These are phyloP conservation scores for Mirounga angustirostris DNA, from an alignment of 2,113 vertebrate genomes.

Conservation along the genomic window DNA sequence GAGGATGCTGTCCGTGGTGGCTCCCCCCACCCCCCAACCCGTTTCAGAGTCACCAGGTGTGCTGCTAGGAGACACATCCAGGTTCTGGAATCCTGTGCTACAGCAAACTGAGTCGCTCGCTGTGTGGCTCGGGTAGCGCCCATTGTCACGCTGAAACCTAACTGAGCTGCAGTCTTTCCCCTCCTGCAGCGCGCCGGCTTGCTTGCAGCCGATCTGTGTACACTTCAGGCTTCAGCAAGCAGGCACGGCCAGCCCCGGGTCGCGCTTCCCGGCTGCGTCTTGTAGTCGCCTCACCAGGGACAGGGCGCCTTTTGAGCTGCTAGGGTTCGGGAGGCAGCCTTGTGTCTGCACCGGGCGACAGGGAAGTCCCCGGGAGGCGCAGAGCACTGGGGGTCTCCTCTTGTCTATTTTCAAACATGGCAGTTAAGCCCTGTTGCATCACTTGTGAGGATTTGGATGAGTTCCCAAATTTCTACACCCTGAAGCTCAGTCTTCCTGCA, in stretches of 20 bases:
- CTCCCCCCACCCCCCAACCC: background rate
- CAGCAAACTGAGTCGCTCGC: background rate
- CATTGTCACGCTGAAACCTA: background rate
- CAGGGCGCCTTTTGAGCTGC: background rate
- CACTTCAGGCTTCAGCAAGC: background rate
- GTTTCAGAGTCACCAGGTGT: background rate
- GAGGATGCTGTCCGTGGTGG: background rate
- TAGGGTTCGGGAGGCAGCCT: background rate
- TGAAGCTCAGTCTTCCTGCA: background rate
- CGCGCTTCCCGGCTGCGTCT: background rate
- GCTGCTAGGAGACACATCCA: background rate
- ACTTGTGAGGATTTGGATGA: background rate
- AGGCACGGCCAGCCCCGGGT: background rate
- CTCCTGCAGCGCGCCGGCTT: background rate
- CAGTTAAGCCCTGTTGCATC: accelerated
- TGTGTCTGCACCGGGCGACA: background rate
- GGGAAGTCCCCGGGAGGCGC: accelerated
- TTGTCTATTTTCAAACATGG: accelerated
- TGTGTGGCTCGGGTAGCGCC: accelerated
- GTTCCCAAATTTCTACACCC: no score
- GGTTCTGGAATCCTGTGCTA: no score
- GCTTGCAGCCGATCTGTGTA: background rate
- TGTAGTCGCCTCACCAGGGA: accelerated
- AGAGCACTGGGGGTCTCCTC: accelerated
- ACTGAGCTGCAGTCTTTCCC: background rate